These are phyloP conservation scores for Tangara arthus DNA, from an alignment of 2,797 vertebrate genomes.

Conservation along the genomic window DNA sequence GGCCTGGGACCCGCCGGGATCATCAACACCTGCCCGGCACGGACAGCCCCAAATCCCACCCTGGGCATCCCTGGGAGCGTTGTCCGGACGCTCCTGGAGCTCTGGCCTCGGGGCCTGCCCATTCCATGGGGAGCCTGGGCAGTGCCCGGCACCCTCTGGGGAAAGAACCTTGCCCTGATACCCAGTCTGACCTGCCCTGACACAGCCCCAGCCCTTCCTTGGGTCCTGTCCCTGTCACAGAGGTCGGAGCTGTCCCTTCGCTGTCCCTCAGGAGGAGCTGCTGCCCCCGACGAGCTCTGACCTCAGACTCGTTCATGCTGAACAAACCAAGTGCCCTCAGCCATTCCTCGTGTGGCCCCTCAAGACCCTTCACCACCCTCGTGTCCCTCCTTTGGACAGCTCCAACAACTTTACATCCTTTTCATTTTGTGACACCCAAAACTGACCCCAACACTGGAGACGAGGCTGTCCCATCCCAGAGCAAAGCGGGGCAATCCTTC, in stretches of 20 bases:
- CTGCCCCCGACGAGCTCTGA: not conserved
- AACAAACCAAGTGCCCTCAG: not conserved
- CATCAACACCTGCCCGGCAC: not conserved
- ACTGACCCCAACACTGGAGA: too few species aligned
- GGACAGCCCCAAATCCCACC: not conserved
- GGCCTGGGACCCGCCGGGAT: accelerated
- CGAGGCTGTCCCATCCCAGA: not conserved
- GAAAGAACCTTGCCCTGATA: accelerated
- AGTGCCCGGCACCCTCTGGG: not conserved
- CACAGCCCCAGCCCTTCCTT: not conserved
- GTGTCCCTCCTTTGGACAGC: not conserved
- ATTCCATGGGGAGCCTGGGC: not conserved
- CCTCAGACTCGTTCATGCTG: not conserved
- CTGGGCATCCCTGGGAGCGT: accelerated
- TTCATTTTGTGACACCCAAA: not conserved
- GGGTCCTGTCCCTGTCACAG: not conserved
- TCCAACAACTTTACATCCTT: not conserved
- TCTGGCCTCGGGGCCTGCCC: not conserved
- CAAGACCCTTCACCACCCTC: too few species aligned
- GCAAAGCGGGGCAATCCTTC: not conserved
- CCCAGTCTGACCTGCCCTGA: accelerated
- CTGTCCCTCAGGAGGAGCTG: not conserved
- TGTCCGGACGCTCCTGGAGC: not conserved
- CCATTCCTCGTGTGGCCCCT: accelerated
- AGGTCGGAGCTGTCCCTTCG: not conserved